Percentiles rank a stretch among this genome's conserved stretches.
These are phyloP conservation scores for Argyrosomus regius DNA, from an alignment of 2,797 vertebrate species.

Conservation along the genomic window DNA sequence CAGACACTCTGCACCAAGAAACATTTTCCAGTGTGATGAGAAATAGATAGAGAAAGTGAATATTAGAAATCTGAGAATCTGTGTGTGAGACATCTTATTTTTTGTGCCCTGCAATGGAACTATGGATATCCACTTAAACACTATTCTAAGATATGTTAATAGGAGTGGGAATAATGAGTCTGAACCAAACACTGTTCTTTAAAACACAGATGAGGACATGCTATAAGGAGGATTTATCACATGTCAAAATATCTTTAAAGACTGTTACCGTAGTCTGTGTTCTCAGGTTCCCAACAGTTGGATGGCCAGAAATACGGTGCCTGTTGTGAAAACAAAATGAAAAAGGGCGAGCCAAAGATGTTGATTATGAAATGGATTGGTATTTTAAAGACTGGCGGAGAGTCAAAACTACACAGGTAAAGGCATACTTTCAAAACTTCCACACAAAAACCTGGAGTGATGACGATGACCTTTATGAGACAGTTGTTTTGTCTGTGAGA, in stretches of 20 bases:
- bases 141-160: neutral
- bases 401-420: constrained; percentile 10
- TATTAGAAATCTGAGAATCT: neutral
- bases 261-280: constrained; percentile 97
- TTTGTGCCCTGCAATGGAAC: neutral
- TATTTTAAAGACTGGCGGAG: neutral
- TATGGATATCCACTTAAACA: neutral
- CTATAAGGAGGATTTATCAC: neutral
- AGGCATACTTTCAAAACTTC: neutral
- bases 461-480: constrained; percentile 35
- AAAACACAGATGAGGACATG: too few relatives aligned
- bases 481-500: constrained; percentile 23
- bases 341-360: neutral
- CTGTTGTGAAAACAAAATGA: constrained; percentile 73
- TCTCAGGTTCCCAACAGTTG: constrained; percentile 99
- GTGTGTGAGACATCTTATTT: neutral
- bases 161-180: neutral
- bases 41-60: neutral
- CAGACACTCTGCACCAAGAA: too few relatives aligned
- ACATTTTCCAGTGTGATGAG: too few relatives aligned
- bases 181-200: neutral
- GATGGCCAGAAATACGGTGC: constrained; percentile 98
- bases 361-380: neutral
- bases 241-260: neutral
- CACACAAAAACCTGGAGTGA: neutral